Evolutionary conservation across 2,797 vertebrate species (phyloP), one percentile per base, ranked within the genome.

Genomic region (Intellagama lesueurii): DNA sequence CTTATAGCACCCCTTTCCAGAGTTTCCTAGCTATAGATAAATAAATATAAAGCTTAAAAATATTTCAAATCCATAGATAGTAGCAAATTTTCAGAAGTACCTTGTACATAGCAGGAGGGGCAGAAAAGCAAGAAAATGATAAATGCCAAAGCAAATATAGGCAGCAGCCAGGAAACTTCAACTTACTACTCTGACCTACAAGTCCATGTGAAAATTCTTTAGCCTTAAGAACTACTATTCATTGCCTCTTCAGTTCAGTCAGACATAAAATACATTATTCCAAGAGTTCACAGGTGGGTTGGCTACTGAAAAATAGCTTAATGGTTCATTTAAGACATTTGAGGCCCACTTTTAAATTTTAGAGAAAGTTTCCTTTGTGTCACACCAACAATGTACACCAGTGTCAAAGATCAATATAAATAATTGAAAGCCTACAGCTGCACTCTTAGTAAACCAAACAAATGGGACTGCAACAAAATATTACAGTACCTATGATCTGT

Each of bases 371-470:
- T 82, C 64, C 32, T 72, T n/a, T 72, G 30, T n/a, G 32, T 3
- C 70, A 72, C 30, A 72, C 2, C 30, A 9, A 72, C 11, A 72
- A 72, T 4, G 5, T 72, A 70, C 5, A 52, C 49, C 82, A 84
- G 6, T 32, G 19, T 70, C 19, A 17, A 72, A 32, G 35, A 49
- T 16, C 7, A 90, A 89, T 16, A 81, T n/a, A 70, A 47, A n/a
- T 83, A 40, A 85, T 92, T 52, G 52, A 90, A 88, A 12, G 32
- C 19, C 1, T 52, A 19, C 76, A 83, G 49, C 19, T 77, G 30
- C 79, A 44, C 89, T 60, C 4, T 32, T 1, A 35, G 90, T 88
- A 77, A 28, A 81, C 77, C 60, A 86, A 86, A 83, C 35, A 73
- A 76, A 40, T 40, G 19, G 73, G 73, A 76, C 2, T 52, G 52